A percentile compares a stretch with the other conserved stretches of the same genome.
These are phyloP conservation scores for Ochropacha duplaris DNA, from an alignment of 2,888 invertebrate species.

Conservation along the genomic window DNA sequence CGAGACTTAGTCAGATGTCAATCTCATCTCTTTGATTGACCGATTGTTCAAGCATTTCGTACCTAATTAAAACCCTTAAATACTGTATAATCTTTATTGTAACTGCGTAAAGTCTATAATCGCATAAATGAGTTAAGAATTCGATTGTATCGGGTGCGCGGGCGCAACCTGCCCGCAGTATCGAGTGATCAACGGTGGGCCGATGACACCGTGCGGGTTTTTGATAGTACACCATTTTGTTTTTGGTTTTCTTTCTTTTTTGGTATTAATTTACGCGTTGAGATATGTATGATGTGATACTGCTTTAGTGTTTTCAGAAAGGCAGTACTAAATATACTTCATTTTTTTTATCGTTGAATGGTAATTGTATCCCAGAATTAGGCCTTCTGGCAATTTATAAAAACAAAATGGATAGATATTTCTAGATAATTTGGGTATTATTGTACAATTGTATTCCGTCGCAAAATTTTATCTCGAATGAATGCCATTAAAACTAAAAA, in stretches of 20 bases:
- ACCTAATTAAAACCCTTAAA: neutral
- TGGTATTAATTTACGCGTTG: constrained; percentile 70
- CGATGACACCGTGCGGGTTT: constrained; percentile 73
- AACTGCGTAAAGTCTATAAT: neutral
- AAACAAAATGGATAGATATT: too few species aligned
- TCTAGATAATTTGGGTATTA: too few species aligned
- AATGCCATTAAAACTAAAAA: constrained; percentile 27
- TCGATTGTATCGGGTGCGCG: constrained; percentile 34
- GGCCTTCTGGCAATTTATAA: too few species aligned
- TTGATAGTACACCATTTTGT: constrained; percentile 57
- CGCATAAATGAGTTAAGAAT: neutral
- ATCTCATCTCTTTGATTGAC: constrained; percentile 7
- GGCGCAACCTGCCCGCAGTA: constrained; percentile 39
- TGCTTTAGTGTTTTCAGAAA: constrained; percentile 3
- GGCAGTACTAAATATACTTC: neutral
- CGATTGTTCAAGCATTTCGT: neutral
- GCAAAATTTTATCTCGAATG: neutral
- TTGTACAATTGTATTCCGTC: too few species aligned
- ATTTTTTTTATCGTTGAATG: neutral
- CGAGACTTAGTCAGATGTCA: neutral
- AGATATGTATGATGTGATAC: constrained; percentile 53
- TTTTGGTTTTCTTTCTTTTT: constrained; percentile 45
- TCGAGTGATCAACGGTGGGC: constrained; percentile 64
- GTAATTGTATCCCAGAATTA: too few species aligned
- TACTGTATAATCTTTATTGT: neutral